Percentiles rank a stretch among this genome's conserved stretches.
Evolutionary conservation across 1,140 invertebrate species (phyloP).

Genomic region (Drosophila kepulauana): DNA sequence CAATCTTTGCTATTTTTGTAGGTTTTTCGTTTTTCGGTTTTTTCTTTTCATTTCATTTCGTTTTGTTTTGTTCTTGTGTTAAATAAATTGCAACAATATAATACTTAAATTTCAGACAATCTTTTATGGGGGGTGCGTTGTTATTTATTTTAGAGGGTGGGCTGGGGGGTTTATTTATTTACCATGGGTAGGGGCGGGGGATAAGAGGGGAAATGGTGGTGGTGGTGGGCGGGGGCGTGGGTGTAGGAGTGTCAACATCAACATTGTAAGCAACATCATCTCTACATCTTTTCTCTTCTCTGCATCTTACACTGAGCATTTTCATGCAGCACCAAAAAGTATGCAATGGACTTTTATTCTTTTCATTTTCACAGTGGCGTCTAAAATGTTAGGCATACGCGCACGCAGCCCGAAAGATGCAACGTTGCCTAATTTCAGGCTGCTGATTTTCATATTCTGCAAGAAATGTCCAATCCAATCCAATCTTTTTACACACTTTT

Average conservation of each 20-base stretch:
- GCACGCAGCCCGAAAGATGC: no score
- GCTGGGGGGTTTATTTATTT: constrained; percentile 5
- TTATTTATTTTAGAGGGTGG: constrained; percentile 21
- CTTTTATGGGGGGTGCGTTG: constrained; percentile 25
- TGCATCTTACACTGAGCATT: constrained; percentile 22
- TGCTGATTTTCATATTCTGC: no score
- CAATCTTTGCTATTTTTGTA: constrained; percentile 19
- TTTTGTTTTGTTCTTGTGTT: background rate
- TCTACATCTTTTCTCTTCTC: background rate
- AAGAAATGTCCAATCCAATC: no score
- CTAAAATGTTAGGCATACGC: constrained; percentile 6
- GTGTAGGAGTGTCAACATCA: background rate
- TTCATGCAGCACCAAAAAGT: constrained; percentile 49
- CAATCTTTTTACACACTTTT: background rate
- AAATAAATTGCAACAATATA: constrained; percentile 48
- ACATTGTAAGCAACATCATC: background rate
- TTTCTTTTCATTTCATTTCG: background rate
- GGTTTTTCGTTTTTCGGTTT: constrained; percentile 12
- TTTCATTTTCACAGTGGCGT: constrained; percentile 22
- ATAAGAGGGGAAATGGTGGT: background rate
- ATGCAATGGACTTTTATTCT: constrained; percentile 26
- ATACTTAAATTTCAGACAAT: constrained; percentile 52
- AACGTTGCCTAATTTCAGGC: constrained; percentile 12
- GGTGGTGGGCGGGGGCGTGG: background rate
- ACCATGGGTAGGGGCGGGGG: constrained; percentile 10